Evolutionary conservation across 2,888 invertebrate genomes (phyloP).

Genomic region (Leucophenga montana): DNA sequence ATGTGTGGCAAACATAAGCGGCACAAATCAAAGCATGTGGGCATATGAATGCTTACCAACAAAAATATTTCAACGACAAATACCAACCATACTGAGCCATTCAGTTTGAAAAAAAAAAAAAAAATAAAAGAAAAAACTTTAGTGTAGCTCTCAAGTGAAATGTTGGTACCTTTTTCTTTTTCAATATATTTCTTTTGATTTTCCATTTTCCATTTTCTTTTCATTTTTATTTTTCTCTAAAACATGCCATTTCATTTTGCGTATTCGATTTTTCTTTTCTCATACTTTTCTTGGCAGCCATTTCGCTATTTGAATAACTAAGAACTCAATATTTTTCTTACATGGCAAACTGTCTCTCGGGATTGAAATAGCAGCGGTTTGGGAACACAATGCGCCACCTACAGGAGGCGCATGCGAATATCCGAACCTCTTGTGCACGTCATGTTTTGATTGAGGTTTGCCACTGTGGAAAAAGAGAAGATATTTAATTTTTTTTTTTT

Average conservation of each 20-base stretch:
- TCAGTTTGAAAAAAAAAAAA: too few species aligned
- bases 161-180: not conserved
- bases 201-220: not conserved
- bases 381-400: slow-evolving; percentile 40
- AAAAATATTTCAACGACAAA: slow-evolving; percentile 8
- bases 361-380: slow-evolving; percentile 55
- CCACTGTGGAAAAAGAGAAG: slow-evolving; percentile 45
- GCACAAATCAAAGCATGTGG: not conserved
- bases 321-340: slow-evolving; percentile 14
- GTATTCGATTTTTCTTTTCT: not conserved
- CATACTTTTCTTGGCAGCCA: not conserved
- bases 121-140: not conserved
- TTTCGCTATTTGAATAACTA: slow-evolving; percentile 10
- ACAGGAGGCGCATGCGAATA: slow-evolving; percentile 24
- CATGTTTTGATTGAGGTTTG: slow-evolving; percentile 64
- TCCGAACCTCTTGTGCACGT: slow-evolving; percentile 49
- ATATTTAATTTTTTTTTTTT: not conserved
- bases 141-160: not conserved
- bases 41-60: not conserved
- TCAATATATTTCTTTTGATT: not conserved
- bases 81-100: not conserved
- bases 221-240: not conserved
- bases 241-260: slow-evolving; percentile 4
- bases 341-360: slow-evolving; percentile 49
- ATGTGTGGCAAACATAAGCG: not conserved